Conservation (phyloP, 2,113 vertebrate species). For the Bolborhynchus lineola region DNA sequence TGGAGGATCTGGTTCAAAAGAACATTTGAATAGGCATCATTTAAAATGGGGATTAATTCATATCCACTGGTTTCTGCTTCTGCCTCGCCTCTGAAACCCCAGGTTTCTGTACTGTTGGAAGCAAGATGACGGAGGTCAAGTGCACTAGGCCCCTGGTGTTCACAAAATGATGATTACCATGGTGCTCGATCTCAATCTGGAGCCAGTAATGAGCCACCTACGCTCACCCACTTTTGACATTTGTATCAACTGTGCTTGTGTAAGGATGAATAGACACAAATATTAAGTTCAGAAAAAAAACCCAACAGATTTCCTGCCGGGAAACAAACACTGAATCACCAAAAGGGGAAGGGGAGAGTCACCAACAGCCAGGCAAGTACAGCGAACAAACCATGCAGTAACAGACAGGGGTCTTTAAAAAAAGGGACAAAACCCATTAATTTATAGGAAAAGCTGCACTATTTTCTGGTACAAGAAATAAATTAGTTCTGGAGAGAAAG, state of each 20-base stretch:
- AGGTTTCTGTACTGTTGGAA: background rate
- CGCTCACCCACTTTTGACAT: background rate
- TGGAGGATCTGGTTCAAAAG: background rate
- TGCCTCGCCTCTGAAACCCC: background rate
- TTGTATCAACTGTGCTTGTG: background rate
- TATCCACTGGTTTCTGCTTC: background rate
- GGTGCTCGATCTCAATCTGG: background rate
- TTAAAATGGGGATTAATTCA: slow-evolving; percentile 11
- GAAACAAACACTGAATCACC: background rate
- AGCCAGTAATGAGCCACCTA: background rate
- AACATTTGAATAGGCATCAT: background rate
- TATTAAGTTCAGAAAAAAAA: background rate
- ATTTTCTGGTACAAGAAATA: background rate
- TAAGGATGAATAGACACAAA: background rate
- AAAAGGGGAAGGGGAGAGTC: background rate
- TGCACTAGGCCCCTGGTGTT: background rate
- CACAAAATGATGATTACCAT: background rate
- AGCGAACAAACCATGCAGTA: background rate
- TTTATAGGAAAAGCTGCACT: background rate
- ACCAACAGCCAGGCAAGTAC: background rate
- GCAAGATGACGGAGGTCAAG: background rate
- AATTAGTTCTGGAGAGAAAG: background rate
- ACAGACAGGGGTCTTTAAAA: background rate
- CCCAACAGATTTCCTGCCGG: background rate
- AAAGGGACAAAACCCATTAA: background rate